These are phyloP conservation scores for Lasioglossum baleicum DNA, from an alignment of 1,140 invertebrate species.

Conservation along the genomic window DNA sequence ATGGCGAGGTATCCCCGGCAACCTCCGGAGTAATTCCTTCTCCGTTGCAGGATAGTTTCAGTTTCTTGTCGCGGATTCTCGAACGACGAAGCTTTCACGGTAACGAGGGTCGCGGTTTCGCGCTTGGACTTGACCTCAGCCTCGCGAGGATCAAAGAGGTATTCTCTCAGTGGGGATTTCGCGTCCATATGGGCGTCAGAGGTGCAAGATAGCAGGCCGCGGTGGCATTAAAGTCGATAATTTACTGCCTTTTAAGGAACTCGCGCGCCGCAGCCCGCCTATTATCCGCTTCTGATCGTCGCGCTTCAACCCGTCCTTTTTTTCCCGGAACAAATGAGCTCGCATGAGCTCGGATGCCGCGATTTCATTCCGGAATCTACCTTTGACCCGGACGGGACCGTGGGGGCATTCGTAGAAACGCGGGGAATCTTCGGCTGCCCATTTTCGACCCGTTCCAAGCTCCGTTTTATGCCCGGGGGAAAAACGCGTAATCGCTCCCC, in stretches of 20 bases:
- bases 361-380: constrained; percentile 15
- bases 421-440: background rate
- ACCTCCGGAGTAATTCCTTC: background rate
- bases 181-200: constrained; percentile 45
- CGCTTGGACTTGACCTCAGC: constrained; percentile 28
- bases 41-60: background rate
- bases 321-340: constrained; percentile 41
- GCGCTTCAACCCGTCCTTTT: constrained; percentile 28
- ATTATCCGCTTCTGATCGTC: constrained; percentile 49
- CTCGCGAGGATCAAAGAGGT: constrained; percentile 45
- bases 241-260: constrained; percentile 52
- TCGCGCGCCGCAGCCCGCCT: constrained; percentile 26
- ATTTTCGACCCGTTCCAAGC: background rate
- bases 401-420: background rate
- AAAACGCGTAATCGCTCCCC: background rate
- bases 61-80: constrained; percentile 8
- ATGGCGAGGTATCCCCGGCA: background rate
- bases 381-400: background rate
- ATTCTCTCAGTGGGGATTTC: constrained; percentile 48
- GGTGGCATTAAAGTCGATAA: constrained; percentile 52
- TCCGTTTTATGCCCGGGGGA: background rate
- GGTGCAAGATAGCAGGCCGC: constrained; percentile 48
- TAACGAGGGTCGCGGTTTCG: constrained; percentile 44
- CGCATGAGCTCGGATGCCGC: constrained; percentile 7
- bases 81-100: constrained; percentile 29